Conservation (phyloP, 2,888 invertebrate genomes). For the Trissonchulus latispiculum region DNA sequence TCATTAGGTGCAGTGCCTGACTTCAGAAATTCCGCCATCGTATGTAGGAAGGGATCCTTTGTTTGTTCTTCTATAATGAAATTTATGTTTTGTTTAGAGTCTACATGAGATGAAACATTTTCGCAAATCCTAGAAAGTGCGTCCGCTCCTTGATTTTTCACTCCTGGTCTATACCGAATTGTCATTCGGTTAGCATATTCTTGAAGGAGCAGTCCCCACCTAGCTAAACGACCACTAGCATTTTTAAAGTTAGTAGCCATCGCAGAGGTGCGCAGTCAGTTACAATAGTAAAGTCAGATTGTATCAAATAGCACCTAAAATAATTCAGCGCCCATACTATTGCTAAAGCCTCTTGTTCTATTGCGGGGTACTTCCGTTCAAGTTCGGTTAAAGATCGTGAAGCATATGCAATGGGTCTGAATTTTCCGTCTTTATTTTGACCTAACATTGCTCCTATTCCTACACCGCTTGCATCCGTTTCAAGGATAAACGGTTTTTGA, state of each 20-base stretch:
- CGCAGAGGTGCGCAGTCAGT: constrained; percentile 9
- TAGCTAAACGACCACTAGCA: not conserved
- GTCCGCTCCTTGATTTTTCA: too few relatives aligned
- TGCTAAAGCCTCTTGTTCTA: constrained; percentile 15
- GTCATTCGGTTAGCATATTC: not conserved
- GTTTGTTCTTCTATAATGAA: too few relatives aligned
- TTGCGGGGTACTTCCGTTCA: constrained; percentile 8
- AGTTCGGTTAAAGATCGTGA: not conserved
- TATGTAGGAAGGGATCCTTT: too few relatives aligned
- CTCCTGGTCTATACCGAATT: not conserved
- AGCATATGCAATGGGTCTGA: constrained; percentile 5
- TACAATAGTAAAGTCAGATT: not conserved
- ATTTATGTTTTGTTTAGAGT: too few relatives aligned
- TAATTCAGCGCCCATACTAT: constrained; percentile 2
- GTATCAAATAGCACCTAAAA: constrained; percentile 3
- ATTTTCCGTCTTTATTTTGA: constrained; percentile 1
- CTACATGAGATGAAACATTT: too few relatives aligned
- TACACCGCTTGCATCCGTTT: constrained; percentile 1
- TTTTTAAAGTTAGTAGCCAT: not conserved
- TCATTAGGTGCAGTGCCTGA: too few relatives aligned
- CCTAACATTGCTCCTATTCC: constrained; percentile 11
- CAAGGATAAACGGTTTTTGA: constrained; percentile 9
- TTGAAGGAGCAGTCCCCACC: not conserved
- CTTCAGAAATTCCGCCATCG: too few relatives aligned
- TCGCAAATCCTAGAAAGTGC: too few relatives aligned